Conservation (phyloP, 1,140 invertebrate genomes). For the Brachionus koreanus region DNA sequence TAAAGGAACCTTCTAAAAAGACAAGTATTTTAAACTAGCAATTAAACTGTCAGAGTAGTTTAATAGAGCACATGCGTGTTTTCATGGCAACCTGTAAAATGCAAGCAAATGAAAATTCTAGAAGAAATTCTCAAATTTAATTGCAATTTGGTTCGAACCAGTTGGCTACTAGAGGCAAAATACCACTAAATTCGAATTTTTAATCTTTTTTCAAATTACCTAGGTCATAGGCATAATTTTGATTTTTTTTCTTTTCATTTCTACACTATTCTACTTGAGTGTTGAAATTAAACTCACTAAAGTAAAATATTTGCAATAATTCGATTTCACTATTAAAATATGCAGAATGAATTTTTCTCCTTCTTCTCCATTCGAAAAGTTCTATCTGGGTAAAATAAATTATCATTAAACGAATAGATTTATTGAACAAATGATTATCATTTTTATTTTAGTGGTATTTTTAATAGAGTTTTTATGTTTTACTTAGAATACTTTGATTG, state of each 20-base stretch:
- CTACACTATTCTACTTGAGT: neutral
- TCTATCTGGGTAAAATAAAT: neutral
- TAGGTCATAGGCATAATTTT: conserved; percentile 33
- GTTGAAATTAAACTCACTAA: conserved; percentile 19
- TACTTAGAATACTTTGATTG: conserved; percentile 20
- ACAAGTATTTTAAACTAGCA: neutral
- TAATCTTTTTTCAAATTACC: conserved; percentile 1
- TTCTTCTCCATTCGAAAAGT: neutral
- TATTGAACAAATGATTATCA: conserved; percentile 2
- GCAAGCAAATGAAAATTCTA: neutral
- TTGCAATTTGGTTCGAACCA: neutral
- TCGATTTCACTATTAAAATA: conserved; percentile 23
- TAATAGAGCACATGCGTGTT: neutral
- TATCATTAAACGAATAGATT: neutral
- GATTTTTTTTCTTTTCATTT: neutral
- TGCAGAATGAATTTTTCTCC: neutral
- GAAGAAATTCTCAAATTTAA: neutral
- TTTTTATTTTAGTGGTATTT: conserved; percentile 25
- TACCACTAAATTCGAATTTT: neutral
- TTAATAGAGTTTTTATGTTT: conserved; percentile 11
- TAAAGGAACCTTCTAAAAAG: neutral
- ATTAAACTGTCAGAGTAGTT: neutral
- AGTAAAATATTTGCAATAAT: conserved; percentile 7
- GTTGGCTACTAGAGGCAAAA: neutral
- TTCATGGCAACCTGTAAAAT: neutral